phyloP scores from a whole-genome alignment of 2,113 vertebrate species.

The Heteronetta atricapilla region DNA sequence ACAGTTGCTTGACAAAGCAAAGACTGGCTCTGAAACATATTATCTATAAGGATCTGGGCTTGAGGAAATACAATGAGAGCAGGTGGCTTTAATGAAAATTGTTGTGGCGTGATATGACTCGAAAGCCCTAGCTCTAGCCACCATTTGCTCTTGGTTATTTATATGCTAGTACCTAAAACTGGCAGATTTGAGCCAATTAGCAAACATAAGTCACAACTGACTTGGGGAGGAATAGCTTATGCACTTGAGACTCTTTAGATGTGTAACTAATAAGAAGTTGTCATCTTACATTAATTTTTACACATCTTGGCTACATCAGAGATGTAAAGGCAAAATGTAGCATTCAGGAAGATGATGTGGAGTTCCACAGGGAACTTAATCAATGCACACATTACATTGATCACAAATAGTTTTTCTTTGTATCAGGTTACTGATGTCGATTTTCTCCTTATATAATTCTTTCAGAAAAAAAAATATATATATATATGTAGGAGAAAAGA shows the following conservation, averaged over 20 bases:
- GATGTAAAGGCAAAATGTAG: constrained; percentile 13
- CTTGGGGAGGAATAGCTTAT: not conserved
- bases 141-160: not conserved
- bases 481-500: not conserved
- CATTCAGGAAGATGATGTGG: not conserved
- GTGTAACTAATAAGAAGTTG: constrained; percentile 34
- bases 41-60: not conserved
- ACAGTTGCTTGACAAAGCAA: not conserved
- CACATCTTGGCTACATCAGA: not conserved
- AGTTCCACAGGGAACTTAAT: constrained; percentile 1
- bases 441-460: not conserved
- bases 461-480: constrained; percentile 31
- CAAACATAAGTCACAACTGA: not conserved
- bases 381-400: not conserved
- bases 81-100: not conserved
- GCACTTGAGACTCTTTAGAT: constrained; percentile 33
- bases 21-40: not conserved
- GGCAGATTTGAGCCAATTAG: constrained; percentile 6
- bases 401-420: not conserved
- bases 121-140: not conserved
- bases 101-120: not conserved
- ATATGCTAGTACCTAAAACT: not conserved
- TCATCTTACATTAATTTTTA: constrained; percentile 52
- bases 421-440: not conserved
- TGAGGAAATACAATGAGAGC: not conserved